Evolutionary conservation across 2,797 vertebrate genomes (phyloP).

Genomic region (Lithobates pipiens): DNA sequence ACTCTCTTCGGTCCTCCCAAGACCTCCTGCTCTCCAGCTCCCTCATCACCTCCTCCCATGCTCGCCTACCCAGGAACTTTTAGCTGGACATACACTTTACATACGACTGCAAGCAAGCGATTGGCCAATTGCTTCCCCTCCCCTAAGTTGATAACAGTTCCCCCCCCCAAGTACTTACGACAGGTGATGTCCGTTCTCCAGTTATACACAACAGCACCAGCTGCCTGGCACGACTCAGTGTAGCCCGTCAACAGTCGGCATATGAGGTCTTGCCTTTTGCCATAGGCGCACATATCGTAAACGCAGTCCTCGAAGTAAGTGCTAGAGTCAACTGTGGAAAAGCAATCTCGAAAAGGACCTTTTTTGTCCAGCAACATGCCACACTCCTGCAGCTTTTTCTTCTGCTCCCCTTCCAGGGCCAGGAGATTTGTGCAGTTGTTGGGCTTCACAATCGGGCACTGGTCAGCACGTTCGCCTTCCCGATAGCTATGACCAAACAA

Average conservation of each 20-base stretch:
- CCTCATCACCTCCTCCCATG: too few relatives aligned
- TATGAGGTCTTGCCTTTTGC: constrained; percentile 66
- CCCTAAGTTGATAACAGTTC: too few relatives aligned
- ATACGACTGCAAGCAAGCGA: too few relatives aligned
- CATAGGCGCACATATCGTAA: constrained; percentile 70
- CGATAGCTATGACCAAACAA: constrained; percentile 74
- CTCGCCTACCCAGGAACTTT: too few relatives aligned
- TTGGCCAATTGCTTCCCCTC: too few relatives aligned
- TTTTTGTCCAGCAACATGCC: constrained; percentile 69
- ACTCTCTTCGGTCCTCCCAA: too few relatives aligned
- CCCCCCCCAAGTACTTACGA: constrained; percentile 66
- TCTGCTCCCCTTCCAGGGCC: constrained; percentile 64
- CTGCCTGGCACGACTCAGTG: constrained; percentile 71
- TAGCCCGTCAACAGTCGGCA: constrained; percentile 72
- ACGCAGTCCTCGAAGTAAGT: constrained; percentile 72
- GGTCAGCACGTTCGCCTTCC: constrained; percentile 62
- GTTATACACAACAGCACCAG: constrained; percentile 64
- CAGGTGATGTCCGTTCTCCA: constrained; percentile 74
- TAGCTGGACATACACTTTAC: too few relatives aligned
- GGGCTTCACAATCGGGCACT: constrained; percentile 68
- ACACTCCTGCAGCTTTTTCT: constrained; percentile 66
- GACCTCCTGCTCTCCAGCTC: too few relatives aligned
- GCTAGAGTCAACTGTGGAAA: constrained; percentile 65
- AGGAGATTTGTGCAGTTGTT: constrained; percentile 67
- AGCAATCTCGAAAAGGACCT: constrained; percentile 74